Conservation (phyloP, 2,888 invertebrate species). For the Brenthis daphne region DNA sequence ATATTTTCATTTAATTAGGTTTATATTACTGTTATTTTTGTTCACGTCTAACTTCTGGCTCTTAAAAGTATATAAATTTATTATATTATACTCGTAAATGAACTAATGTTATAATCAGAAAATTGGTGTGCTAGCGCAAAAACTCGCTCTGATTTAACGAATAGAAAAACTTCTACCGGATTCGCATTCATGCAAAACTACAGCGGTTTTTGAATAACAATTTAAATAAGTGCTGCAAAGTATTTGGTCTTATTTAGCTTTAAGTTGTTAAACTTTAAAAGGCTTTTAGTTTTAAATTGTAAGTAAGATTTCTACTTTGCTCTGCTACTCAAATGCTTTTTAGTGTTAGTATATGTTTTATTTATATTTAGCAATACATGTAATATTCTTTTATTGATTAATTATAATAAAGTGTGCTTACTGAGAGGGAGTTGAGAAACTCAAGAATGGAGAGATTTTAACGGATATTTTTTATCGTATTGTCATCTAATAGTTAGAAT, state of each 20-base stretch:
- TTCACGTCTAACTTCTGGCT: not conserved
- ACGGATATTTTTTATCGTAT: too few relatives aligned
- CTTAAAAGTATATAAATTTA: not conserved
- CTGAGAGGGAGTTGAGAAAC: too few relatives aligned
- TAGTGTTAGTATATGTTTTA: not conserved
- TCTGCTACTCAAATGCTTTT: not conserved
- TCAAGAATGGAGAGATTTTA: too few relatives aligned
- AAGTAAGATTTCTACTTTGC: conserved; percentile 2
- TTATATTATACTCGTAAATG: not conserved
- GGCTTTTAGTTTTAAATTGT: conserved; percentile 16
- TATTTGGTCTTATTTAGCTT: conserved; percentile 22
- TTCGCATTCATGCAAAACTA: conserved; percentile 23
- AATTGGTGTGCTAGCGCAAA: conserved; percentile 13
- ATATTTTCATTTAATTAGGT: too few relatives aligned
- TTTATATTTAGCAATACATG: too few relatives aligned
- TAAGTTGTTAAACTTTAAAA: conserved; percentile 17
- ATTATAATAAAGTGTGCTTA: too few relatives aligned
- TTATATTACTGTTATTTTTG: too few relatives aligned
- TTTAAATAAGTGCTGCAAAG: conserved; percentile 21
- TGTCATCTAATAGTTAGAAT: too few relatives aligned
- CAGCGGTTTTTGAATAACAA: conserved; percentile 18
- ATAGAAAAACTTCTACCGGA: conserved; percentile 26
- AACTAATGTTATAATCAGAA: conserved; percentile 4
- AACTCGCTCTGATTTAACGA: conserved; percentile 24
- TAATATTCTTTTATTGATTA: too few relatives aligned